phyloP scores from a whole-genome alignment of 2,888 invertebrate genomes.

The Arge pagana region DNA sequence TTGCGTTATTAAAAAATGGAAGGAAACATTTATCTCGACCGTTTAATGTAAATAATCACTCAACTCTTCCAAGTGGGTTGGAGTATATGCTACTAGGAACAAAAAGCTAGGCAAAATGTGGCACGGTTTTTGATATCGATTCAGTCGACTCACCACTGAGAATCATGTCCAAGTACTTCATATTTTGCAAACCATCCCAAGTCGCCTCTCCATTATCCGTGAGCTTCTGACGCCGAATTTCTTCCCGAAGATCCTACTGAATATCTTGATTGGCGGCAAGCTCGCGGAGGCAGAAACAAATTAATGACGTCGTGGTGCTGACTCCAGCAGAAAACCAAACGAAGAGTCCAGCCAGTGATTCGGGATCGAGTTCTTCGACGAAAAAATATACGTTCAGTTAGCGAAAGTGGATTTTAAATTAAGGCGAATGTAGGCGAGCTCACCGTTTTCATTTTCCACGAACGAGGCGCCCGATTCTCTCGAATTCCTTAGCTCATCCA shows the following conservation, averaged over 20 bases:
- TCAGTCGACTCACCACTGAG: no score
- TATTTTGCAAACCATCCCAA: slow-evolving; percentile 44
- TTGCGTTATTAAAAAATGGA: background rate
- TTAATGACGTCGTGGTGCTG: slow-evolving; percentile 39
- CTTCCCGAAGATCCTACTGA: slow-evolving; percentile 12
- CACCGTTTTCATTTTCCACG: slow-evolving; percentile 4
- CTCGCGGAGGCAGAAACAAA: slow-evolving; percentile 14
- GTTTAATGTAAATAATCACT: no score
- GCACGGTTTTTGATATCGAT: no score
- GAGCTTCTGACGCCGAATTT: background rate
- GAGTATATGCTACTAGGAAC: no score
- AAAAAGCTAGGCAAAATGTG: no score
- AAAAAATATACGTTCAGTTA: no score
- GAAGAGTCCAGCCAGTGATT: slow-evolving; percentile 46
- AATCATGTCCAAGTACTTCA: slow-evolving; percentile 57
- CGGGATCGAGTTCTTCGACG: slow-evolving; percentile 39
- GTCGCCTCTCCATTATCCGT: background rate
- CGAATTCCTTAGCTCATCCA: slow-evolving; percentile 61
- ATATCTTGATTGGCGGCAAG: slow-evolving; percentile 4
- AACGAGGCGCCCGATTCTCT: slow-evolving; percentile 47
- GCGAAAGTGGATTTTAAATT: no score
- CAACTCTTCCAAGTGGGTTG: no score
- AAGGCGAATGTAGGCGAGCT: background rate
- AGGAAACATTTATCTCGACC: background rate
- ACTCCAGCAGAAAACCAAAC: slow-evolving; percentile 54